Evolutionary conservation across 1,140 invertebrate species (phyloP).

Genomic region (Cecropterus lyciades): DNA sequence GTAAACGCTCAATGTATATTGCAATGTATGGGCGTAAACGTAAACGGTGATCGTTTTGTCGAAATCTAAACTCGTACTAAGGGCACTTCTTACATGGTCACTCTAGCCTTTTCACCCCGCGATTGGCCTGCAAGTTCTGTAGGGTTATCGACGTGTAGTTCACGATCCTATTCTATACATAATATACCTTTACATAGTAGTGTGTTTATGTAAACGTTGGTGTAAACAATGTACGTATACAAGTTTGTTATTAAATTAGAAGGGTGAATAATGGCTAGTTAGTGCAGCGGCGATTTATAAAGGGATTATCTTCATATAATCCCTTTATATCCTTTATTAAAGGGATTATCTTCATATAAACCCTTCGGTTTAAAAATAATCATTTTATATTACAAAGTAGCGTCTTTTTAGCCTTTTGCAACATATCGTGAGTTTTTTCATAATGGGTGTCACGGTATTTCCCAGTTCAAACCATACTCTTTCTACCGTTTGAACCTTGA

Average conservation of each 20-base stretch:
- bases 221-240: conserved; percentile 17
- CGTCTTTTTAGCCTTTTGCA: neutral
- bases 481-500: no score
- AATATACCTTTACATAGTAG: conserved; percentile 7
- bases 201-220: conserved; percentile 7
- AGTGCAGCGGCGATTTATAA: neutral
- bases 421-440: no score
- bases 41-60: no score
- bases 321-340: no score
- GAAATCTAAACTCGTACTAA: no score
- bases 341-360: no score
- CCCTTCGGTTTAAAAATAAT: conserved; percentile 5
- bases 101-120: neutral
- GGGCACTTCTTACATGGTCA: neutral
- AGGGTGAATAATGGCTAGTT: conserved; percentile 13
- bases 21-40: no score
- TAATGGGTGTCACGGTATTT: no score
- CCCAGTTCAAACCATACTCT: no score
- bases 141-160: conserved; percentile 17
- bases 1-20: no score
- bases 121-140: conserved; percentile 4
- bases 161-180: conserved; percentile 10
- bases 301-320: no score
- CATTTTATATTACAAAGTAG: neutral
- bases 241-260: conserved; percentile 23